Evolutionary conservation across 2,113 vertebrate genomes (phyloP).

Genomic region (Phalacrocorax pelagicus): DNA sequence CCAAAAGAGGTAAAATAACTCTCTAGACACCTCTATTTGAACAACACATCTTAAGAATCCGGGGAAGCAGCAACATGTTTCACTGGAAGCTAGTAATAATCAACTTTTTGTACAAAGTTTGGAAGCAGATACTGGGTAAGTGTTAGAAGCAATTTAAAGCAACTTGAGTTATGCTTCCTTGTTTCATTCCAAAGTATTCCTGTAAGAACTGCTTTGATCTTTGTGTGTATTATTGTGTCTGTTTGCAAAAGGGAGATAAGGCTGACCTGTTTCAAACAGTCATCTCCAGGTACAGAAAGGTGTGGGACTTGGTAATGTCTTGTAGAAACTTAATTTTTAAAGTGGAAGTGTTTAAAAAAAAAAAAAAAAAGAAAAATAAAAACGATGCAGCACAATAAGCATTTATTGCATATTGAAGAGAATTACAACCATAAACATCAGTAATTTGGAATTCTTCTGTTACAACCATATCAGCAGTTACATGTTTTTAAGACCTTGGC

Average conservation of each 20-base stretch:
- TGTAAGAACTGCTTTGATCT: background rate
- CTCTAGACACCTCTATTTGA: background rate
- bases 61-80: background rate
- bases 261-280: background rate
- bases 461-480: background rate
- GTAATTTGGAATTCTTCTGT: background rate
- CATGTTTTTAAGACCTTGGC: background rate
- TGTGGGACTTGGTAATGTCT: background rate
- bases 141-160: background rate
- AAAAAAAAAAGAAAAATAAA: accelerated
- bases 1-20: background rate
- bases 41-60: background rate
- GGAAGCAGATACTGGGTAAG: background rate
- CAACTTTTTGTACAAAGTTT: background rate
- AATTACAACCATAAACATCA: background rate
- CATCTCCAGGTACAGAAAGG: background rate
- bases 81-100: background rate
- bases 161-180: background rate
- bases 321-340: background rate
- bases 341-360: background rate
- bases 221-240: background rate
- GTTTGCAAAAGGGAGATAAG: background rate
- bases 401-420: background rate
- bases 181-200: background rate
- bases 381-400: background rate